Percentiles rank a stretch among this genome's conserved stretches.
Conservation (phyloP, 2,797 vertebrate genomes). For the Chelon auratus region DNA sequence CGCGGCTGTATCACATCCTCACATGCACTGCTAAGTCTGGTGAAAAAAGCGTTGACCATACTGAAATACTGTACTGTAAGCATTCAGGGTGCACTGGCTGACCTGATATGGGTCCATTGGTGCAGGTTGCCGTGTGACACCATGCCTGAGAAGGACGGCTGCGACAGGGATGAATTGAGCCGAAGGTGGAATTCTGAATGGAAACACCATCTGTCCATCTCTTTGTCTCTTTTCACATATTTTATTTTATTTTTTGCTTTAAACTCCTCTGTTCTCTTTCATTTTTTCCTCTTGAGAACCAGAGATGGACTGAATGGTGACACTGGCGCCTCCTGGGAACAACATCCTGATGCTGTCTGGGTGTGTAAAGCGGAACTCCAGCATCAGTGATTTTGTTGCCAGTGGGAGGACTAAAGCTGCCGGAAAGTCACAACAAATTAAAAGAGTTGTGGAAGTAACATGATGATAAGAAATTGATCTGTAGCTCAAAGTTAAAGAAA, state of each 20-base stretch:
- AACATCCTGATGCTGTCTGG: slow-evolving; percentile 93
- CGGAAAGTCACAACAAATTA: slow-evolving; percentile 14
- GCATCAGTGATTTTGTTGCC: slow-evolving; percentile 97
- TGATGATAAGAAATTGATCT: neutral
- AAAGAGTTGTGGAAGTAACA: neutral
- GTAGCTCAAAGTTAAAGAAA: neutral
- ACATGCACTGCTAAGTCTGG: slow-evolving; percentile 58
- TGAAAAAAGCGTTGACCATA: slow-evolving; percentile 68
- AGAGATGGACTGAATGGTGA: slow-evolving; percentile 69
- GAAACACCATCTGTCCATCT: slow-evolving; percentile 77
- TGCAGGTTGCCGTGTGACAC: slow-evolving; percentile 15
- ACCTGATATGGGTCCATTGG: slow-evolving; percentile 25
- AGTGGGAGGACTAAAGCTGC: slow-evolving; percentile 81
- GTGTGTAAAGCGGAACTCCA: slow-evolving; percentile 90
- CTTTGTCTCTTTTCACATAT: slow-evolving; percentile 1
- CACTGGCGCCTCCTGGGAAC: slow-evolving; percentile 86
- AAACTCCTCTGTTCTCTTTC: neutral
- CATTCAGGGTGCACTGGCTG: slow-evolving; percentile 23
- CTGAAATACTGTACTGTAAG: slow-evolving; percentile 54
- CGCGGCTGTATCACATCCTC: slow-evolving; percentile 49
- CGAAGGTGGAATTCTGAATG: slow-evolving; percentile 34
- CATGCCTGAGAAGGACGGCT: neutral
- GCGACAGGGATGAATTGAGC: neutral
- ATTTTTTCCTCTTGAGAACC: slow-evolving; percentile 1
- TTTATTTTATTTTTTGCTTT: neutral